Evolutionary conservation across 2,888 invertebrate species (phyloP), one percentile per base, ranked within the genome.

Genomic region (Cartodere bifasciata): DNA sequence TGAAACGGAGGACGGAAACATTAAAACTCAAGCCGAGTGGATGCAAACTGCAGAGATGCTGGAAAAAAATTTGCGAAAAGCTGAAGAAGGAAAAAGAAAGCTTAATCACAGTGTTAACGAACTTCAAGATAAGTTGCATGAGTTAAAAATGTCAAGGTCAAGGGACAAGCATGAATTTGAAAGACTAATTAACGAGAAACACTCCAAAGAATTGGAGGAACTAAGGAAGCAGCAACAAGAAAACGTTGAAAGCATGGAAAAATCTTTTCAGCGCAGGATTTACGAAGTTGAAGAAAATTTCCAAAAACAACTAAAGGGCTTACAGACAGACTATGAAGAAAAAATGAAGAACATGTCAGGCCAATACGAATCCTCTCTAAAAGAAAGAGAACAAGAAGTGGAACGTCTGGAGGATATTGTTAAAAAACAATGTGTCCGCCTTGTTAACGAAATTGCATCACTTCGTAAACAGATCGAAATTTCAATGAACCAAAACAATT

Each of bases 341-440:
- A 38, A 43, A 38, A 31, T 43, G 4, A 28, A 20, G 4, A 34
- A 46, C 28, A 13, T 45, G 10, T 36, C 39, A 22, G 28, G 27
- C 4, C 36, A 46, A 34, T 21, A 42, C 26, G 40, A 44, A 6
- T 35, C 34, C 4, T 26, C 32, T 11, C 34, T 41, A 9, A 41
- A 34, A 23, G 43, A 36, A 12, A 49, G 46, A 32, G 45, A 49
- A 21, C 35, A 37, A 7, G 50, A 50, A 40, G 47, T 52, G 15
- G 23, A 5, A 13, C 38, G 44, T 15, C 33, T 52, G n/a, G 46
- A 46, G 6, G 43, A 46, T 23, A 39, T 48, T 10, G 43, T 50
- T 16, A 45, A 49, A 13, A 33, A 40, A 16, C 47, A 49, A 23
- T 51, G 49, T 29, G 32, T 32, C 9, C n/a, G n/a, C n/a, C n/a